A percentile compares a stretch with the other conserved stretches of the same genome.
phyloP scores from a whole-genome alignment of 2,113 vertebrate genomes.

The Ceuthmochares aereus region DNA sequence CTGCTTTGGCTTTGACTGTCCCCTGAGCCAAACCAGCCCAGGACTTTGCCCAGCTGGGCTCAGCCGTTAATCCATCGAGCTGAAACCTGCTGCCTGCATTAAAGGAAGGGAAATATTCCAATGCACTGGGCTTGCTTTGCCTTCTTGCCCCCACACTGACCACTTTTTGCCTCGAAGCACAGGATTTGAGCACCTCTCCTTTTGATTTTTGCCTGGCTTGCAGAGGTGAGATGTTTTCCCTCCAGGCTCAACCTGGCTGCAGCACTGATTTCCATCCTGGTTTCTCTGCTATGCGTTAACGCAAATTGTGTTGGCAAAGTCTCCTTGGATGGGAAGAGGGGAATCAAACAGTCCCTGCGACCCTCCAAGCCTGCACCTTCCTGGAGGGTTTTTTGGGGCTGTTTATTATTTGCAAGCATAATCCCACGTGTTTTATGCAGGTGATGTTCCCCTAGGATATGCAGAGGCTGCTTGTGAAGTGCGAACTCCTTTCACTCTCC shows the following conservation, averaged over 20 bases:
- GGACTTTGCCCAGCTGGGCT: slow-evolving; percentile 13
- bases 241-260: not conserved
- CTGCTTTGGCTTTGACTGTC: slow-evolving; percentile 17
- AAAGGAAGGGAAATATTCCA: not conserved
- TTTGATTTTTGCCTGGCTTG: not conserved
- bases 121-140: not conserved
- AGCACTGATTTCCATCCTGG: not conserved
- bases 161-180: not conserved
- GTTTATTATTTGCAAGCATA: not conserved
- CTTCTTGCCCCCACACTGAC: not conserved
- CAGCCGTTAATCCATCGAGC: not conserved
- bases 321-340: not conserved
- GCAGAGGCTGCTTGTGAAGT: slow-evolving; percentile 20
- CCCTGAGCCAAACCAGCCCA: slow-evolving; percentile 6
- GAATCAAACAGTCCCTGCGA: not conserved
- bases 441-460: slow-evolving; percentile 22
- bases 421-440: not conserved
- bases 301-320: not conserved
- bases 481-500: not conserved
- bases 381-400: not conserved
- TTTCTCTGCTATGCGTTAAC: not conserved
- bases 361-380: not conserved
- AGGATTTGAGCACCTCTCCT: not conserved
- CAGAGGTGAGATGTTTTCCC: not conserved
- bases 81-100: not conserved